Percentiles rank a stretch among this genome's conserved stretches.
Conservation (phyloP, 2,888 invertebrate species). For the Atrina japonica region DNA sequence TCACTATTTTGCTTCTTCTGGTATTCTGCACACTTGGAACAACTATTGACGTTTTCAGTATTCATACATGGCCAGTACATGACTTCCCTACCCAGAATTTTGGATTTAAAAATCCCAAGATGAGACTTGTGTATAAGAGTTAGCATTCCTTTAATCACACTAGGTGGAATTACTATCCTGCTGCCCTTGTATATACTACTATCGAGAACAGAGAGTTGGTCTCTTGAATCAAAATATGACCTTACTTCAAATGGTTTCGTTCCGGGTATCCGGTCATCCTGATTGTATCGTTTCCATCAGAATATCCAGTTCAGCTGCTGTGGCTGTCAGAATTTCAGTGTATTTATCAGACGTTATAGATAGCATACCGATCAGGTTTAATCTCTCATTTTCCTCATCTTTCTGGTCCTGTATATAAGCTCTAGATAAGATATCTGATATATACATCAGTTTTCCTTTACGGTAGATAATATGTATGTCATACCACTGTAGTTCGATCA, state of each 20-base stretch:
- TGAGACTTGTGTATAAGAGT: slow-evolving; percentile 38
- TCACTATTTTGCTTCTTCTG: too few relatives aligned
- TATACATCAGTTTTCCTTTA: slow-evolving; percentile 26
- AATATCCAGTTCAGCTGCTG: background rate
- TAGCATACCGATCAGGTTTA: slow-evolving; percentile 13
- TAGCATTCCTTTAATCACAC: slow-evolving; percentile 20
- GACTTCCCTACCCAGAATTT: too few relatives aligned
- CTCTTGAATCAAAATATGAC: slow-evolving; percentile 32
- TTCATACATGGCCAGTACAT: too few relatives aligned
- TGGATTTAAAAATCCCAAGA: slow-evolving; percentile 41
- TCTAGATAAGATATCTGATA: slow-evolving; percentile 12
- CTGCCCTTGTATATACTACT: slow-evolving; percentile 34
- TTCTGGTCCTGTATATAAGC: slow-evolving; percentile 10
- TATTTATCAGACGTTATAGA: slow-evolving; percentile 5
- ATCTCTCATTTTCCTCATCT: slow-evolving; percentile 6
- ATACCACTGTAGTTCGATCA: slow-evolving; percentile 47
- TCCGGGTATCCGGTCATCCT: slow-evolving; percentile 31
- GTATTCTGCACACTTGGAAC: slow-evolving; percentile 45
- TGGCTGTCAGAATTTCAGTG: background rate
- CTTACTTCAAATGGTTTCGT: slow-evolving; percentile 40
- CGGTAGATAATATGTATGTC: slow-evolving; percentile 30
- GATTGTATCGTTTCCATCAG: slow-evolving; percentile 13
- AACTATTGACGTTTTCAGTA: slow-evolving; percentile 40
- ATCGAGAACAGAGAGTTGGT: slow-evolving; percentile 19
- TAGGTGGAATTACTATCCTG: slow-evolving; percentile 24